Percentiles rank a stretch among this genome's conserved stretches.
Evolutionary conservation across 1,140 invertebrate species (phyloP).

Genomic region (Venturia canescens): DNA sequence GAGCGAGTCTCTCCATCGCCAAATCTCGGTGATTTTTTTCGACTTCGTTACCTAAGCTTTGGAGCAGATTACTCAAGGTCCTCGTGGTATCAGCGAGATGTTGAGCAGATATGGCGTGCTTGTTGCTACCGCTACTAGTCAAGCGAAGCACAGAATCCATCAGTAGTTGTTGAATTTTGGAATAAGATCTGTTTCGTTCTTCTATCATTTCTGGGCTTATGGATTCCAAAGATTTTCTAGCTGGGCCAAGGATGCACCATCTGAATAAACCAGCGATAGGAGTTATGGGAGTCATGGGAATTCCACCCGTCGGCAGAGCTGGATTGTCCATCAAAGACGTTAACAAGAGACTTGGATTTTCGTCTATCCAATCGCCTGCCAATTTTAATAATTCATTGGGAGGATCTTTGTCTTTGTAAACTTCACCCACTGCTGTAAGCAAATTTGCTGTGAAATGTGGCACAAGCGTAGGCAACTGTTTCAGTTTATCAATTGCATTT

Average conservation of each 20-base stretch:
- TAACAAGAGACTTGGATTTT: conserved; percentile 83
- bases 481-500: conserved; percentile 81
- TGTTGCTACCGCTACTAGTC: conserved; percentile 69
- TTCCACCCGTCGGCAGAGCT: conserved; percentile 84
- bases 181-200: conserved; percentile 69
- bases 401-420: conserved; percentile 79
- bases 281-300: conserved; percentile 89
- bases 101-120: conserved; percentile 75
- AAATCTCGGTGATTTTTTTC: conserved; percentile 60
- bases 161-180: conserved; percentile 73
- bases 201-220: conserved; percentile 53
- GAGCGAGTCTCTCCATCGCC: conserved; percentile 84
- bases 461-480: conserved; percentile 82
- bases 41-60: conserved; percentile 57
- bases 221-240: conserved; percentile 54
- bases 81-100: conserved; percentile 72
- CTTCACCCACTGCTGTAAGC: conserved; percentile 87
- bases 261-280: conserved; percentile 82
- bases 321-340: conserved; percentile 84
- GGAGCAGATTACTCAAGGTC: conserved; percentile 59
- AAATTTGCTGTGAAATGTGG: conserved; percentile 89
- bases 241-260: conserved; percentile 73
- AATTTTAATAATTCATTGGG: conserved; percentile 68
- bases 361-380: conserved; percentile 73
- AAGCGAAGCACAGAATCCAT: conserved; percentile 74